Percentiles rank a stretch among this genome's conserved stretches.
These are phyloP conservation scores for Oeneis ivallda DNA, from an alignment of 2,888 invertebrate genomes.

Conservation along the genomic window DNA sequence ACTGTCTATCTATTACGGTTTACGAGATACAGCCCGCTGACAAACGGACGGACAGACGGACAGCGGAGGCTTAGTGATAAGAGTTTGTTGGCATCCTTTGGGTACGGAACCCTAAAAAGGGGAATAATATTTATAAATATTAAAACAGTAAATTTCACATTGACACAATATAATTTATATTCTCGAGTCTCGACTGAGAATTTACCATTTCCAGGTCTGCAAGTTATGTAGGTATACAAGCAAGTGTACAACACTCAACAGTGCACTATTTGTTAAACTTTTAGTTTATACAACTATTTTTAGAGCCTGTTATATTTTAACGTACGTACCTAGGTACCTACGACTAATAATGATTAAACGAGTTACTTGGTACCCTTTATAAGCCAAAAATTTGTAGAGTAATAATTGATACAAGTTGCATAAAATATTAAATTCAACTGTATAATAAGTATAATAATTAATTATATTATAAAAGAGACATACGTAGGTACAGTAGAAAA, in stretches of 20 bases:
- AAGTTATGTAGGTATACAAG: too few species aligned
- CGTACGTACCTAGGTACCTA: neutral
- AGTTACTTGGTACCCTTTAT: slow-evolving; percentile 1
- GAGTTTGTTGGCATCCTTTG: too few species aligned
- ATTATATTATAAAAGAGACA: neutral
- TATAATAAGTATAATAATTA: too few species aligned
- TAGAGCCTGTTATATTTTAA: neutral
- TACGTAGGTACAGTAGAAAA: too few species aligned
- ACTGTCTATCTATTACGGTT: too few species aligned
- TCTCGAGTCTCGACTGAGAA: neutral
- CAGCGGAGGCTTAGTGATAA: too few species aligned
- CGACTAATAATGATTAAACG: neutral
- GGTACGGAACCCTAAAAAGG: too few species aligned
- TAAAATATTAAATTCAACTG: neutral
- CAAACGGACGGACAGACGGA: too few species aligned
- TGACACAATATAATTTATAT: neutral
- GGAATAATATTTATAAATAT: neutral
- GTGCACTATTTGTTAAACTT: neutral
- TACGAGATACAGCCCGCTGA: too few species aligned
- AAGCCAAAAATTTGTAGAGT: neutral
- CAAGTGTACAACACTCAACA: neutral
- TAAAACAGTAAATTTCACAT: slow-evolving; percentile 1
- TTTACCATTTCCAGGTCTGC: neutral
- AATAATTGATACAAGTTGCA: neutral
- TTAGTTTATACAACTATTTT: neutral